Percentiles rank a stretch among this genome's conserved stretches.
Conservation (phyloP, 2,113 vertebrate genomes). For the Ammodytes marinus region DNA sequence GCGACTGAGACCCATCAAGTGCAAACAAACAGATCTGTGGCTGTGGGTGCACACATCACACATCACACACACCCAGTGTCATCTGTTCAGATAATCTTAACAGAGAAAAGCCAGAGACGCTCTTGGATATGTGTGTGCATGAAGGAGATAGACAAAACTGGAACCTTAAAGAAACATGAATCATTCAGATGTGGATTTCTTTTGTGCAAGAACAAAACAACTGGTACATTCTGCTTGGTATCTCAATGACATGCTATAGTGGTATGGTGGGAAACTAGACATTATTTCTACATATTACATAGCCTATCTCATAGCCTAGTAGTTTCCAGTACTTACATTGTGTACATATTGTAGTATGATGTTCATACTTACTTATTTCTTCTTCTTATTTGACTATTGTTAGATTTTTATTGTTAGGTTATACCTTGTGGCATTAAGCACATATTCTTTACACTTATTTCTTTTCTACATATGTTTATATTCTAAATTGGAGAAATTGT, state of each 20-base stretch:
- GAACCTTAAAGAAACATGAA: constrained; percentile 45
- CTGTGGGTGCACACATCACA: constrained; percentile 1
- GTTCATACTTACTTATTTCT: too few relatives aligned
- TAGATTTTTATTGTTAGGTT: too few relatives aligned
- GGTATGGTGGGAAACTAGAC: not conserved
- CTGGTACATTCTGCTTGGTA: not conserved
- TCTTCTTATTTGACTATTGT: too few relatives aligned
- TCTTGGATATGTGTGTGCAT: constrained; percentile 23
- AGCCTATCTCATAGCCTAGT: too few relatives aligned
- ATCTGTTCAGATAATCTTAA: constrained; percentile 15
- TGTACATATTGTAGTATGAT: too few relatives aligned
- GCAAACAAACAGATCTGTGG: not conserved
- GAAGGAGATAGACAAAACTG: constrained; percentile 27
- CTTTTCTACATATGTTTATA: too few relatives aligned
- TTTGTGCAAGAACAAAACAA: constrained; percentile 22
- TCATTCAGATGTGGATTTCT: constrained; percentile 43
- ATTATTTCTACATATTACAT: too few relatives aligned
- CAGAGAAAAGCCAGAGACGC: constrained; percentile 23
- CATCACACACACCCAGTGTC: not conserved
- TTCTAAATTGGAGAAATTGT: too few relatives aligned
- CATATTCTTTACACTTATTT: too few relatives aligned
- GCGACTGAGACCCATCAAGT: not conserved
- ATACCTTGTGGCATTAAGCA: too few relatives aligned
- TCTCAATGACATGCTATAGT: not conserved
- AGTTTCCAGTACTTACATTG: too few relatives aligned